Conservation (phyloP, 1,140 invertebrate species). For the Elymnias hypermnestra region DNA sequence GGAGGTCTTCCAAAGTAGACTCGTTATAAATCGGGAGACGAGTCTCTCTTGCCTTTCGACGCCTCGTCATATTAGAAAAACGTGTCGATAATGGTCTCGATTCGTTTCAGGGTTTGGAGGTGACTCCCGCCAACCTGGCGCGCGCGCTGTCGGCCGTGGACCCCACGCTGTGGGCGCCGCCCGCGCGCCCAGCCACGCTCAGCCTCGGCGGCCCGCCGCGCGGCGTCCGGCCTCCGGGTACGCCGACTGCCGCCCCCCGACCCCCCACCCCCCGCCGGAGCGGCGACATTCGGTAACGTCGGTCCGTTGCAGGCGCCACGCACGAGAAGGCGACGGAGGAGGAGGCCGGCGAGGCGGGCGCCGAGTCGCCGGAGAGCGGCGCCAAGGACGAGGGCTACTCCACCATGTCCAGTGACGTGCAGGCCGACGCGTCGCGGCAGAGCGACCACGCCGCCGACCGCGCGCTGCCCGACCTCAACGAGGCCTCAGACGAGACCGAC, state of each 20-base stretch:
- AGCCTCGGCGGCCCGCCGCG: slow-evolving; percentile 77
- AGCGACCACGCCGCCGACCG: slow-evolving; percentile 75
- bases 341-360: slow-evolving; percentile 72
- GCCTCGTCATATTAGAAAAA: too few relatives aligned
- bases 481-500: slow-evolving; percentile 83
- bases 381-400: slow-evolving; percentile 92
- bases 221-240: slow-evolving; percentile 37
- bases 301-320: slow-evolving; percentile 62
- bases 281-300: slow-evolving; percentile 80
- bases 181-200: slow-evolving; percentile 79
- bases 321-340: slow-evolving; percentile 70
- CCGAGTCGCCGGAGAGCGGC: slow-evolving; percentile 83
- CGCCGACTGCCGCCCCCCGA: slow-evolving; percentile 78
- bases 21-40: too few relatives aligned
- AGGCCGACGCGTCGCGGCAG: slow-evolving; percentile 80
- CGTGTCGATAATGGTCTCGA: too few relatives aligned
- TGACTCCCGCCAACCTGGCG: slow-evolving; percentile 76
- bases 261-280: slow-evolving; percentile 77
- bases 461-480: slow-evolving; percentile 83
- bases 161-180: slow-evolving; percentile 79
- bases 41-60: too few relatives aligned
- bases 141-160: slow-evolving; percentile 78
- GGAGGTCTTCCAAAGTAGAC: too few relatives aligned
- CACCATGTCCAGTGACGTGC: slow-evolving; percentile 92
- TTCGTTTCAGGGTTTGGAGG: slow-evolving; percentile 75